Evolutionary conservation across 2,888 invertebrate species (phyloP).

Genomic region (Nymphalis urticae): DNA sequence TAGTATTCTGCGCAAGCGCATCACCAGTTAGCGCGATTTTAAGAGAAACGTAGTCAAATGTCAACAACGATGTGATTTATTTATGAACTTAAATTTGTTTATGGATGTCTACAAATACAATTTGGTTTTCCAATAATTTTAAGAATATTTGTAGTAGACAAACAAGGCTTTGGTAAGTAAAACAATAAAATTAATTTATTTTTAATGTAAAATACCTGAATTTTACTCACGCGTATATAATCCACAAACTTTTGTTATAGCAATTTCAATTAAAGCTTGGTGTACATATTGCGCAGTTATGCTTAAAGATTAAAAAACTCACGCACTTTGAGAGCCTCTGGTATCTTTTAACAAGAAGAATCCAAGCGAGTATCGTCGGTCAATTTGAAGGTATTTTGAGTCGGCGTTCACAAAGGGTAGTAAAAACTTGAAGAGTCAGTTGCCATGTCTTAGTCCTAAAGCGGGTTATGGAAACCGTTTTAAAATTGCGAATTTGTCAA

Average conservation of each 20-base stretch:
- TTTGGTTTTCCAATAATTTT: neutral
- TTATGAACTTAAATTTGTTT: neutral
- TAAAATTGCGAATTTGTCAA: slow-evolving; percentile 17
- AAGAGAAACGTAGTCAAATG: slow-evolving; percentile 34
- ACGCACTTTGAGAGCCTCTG: slow-evolving; percentile 12
- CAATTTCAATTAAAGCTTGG: neutral
- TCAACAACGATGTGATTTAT: slow-evolving; percentile 11
- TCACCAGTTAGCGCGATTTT: slow-evolving; percentile 35
- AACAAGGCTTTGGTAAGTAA: no score
- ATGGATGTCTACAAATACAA: neutral
- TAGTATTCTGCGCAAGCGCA: slow-evolving; percentile 30
- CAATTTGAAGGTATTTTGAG: slow-evolving; percentile 32
- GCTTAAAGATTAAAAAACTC: neutral
- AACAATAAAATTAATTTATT: no score
- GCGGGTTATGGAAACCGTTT: slow-evolving; percentile 17
- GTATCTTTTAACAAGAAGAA: slow-evolving; percentile 25
- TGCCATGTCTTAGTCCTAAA: slow-evolving; percentile 23
- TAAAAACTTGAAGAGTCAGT: slow-evolving; percentile 39
- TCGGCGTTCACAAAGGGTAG: slow-evolving; percentile 36
- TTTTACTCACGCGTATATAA: no score
- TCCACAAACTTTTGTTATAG: no score
- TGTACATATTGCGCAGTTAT: neutral
- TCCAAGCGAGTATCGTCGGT: slow-evolving; percentile 25
- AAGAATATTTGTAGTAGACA: no score
- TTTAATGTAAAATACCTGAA: no score